Evolutionary conservation across 1,140 invertebrate genomes (phyloP).

Genomic region (Eurosta solidaginis): DNA sequence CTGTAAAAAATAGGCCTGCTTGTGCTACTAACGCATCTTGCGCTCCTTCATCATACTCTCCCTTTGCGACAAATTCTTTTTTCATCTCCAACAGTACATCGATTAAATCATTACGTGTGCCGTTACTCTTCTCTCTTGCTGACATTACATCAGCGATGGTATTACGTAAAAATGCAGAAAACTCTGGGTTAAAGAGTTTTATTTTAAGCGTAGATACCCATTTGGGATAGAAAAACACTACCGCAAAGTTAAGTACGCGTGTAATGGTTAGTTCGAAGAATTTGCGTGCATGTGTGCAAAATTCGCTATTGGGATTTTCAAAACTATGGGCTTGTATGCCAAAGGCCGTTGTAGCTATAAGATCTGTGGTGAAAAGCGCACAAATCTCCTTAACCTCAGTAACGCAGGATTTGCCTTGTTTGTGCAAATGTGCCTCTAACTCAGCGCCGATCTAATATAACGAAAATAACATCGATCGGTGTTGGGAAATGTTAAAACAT

Average conservation of each 20-base stretch:
- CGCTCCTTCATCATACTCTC: slow-evolving; percentile 48
- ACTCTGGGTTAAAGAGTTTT: slow-evolving; percentile 43
- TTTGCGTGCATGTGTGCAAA: slow-evolving; percentile 55
- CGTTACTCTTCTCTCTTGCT: slow-evolving; percentile 47
- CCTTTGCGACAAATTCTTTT: slow-evolving; percentile 37
- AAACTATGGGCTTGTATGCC: slow-evolving; percentile 65
- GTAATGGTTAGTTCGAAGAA: slow-evolving; percentile 62
- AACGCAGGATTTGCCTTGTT: slow-evolving; percentile 26
- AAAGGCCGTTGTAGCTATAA: slow-evolving; percentile 66
- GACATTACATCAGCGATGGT: slow-evolving; percentile 54
- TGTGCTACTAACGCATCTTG: slow-evolving; percentile 67
- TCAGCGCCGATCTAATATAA: slow-evolving; percentile 42
- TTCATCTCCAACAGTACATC: slow-evolving; percentile 60
- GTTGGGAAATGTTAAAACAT: neutral
- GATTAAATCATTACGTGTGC: slow-evolving; percentile 59
- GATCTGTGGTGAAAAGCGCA: slow-evolving; percentile 64
- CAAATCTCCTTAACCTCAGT: slow-evolving; percentile 61
- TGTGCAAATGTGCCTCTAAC: slow-evolving; percentile 40
- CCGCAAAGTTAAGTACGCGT: slow-evolving; percentile 61
- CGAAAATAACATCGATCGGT: neutral
- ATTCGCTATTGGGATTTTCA: slow-evolving; percentile 61
- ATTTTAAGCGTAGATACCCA: slow-evolving; percentile 41
- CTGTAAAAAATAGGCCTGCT: slow-evolving; percentile 72
- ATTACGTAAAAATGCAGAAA: slow-evolving; percentile 47
- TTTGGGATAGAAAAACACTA: slow-evolving; percentile 60